Evolutionary conservation across 2,888 invertebrate genomes (phyloP), one percentile per base, ranked within the genome.

Genomic region (Pseudolycoriella hygida): DNA sequence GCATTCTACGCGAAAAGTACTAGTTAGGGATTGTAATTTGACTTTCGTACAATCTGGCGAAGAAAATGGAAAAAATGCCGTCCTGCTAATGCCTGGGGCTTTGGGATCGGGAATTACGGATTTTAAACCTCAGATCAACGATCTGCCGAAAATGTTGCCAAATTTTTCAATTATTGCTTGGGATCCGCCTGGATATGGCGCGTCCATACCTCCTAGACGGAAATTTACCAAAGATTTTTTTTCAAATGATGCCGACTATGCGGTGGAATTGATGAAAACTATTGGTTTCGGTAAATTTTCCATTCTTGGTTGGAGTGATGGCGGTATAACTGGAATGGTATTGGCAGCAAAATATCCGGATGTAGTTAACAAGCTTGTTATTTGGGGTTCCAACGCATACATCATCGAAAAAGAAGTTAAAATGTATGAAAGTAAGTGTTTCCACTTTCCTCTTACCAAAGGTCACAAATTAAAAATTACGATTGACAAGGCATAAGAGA

Each of bases 181-280:
- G 83, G 90, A 92, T 62, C 88, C 89, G 0, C 83, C 85, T 1
- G 90, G 90, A 0, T 89, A 86, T 66, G 90, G 90, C 1, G 74
- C 76, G 49, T 88, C 87, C 48, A 71, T 80, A 50, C 89, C 88
- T 0, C 87, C 87, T 0, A 67, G 74, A 18, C 71, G 82, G 50
- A 67, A 73, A n/a, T 89, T 85, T 57, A 66, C 73, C 0, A 54
- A 68, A 1, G 71, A 84, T 53, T 87, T 85, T 59, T 79, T 77
- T 53, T 71, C 77, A 46, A 72, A 71, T 50, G 90, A 92, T 68
- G 88, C 89, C 4, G 68, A 73, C 20, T 62, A 65, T 49, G 86
- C 83, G 12, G 67, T 72, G 50, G 63, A 74, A 45, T 69, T 92
- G 42, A 85, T 89, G 81, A 69, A 79, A 73, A 66, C 67, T 40